Base-by-base conservation (phyloP, 2,888 invertebrate species). In the Julus scanicus region DNA sequence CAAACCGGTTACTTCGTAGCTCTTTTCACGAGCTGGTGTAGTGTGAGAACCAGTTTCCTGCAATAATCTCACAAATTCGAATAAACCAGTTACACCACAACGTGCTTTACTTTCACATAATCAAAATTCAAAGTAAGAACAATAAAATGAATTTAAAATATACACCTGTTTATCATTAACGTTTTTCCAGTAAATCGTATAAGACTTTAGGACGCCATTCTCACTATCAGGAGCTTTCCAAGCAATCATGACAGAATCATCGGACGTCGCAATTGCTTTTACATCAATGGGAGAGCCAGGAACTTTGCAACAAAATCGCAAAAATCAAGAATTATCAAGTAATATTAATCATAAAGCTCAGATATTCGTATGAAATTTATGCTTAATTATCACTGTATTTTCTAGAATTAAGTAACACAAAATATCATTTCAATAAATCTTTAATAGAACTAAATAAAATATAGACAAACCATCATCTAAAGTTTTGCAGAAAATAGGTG, bases 141-240 rank as follows among this genome's bases (percentile, higher is more conserved):
- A 44, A 44, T 44, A 44, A 44, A 44, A 44, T 44, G 44, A 44
- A 44, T 44, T 5, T 44, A 6, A 44, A 44, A 44, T 44, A 44
- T 44, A 39, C 80, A 87, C 87, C 57, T 87, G 90, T 83, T 91
- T 91, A 87, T 92, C 91, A 84, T 90, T 90, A 40, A 91, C 91
- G 89, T 92, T 92, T 89, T 91, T 91, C 15, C 95, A 95, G 93
- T 98, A 98, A 40, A 98, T 96, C 44, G 96, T 97, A 93, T 98
- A 99, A 92, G 97, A 97, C 86, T 95, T 96, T 89, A 98, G 95
- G 88, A 98, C 95, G 71, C 99, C 99, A 92, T 98, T 98, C 87
- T 97, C 97, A 91, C 96, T 96, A 91, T 95, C 95, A 90, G 98
- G 98, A 90, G 97, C 96, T 91, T 97, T 95, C 99, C 99, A 99